A percentile compares a stretch with the other conserved stretches of the same genome.
Conservation (phyloP, 1,140 invertebrate species). For the Drosophila pseudoananassae region DNA sequence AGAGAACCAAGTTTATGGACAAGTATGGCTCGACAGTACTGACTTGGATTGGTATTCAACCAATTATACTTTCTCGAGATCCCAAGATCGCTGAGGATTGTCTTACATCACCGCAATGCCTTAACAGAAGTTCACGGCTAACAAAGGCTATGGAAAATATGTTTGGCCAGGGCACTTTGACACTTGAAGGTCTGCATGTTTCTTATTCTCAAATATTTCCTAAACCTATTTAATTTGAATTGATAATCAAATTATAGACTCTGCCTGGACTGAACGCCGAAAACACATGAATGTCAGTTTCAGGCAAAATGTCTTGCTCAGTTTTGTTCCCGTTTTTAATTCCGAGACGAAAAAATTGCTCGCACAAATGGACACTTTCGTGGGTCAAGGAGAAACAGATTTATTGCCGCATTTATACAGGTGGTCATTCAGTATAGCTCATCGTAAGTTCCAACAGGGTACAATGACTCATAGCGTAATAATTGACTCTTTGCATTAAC, state of each 20-base stretch:
- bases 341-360: slow-evolving; percentile 32
- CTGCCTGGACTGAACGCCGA: slow-evolving; percentile 49
- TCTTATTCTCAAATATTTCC: too few relatives aligned
- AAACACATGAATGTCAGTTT: slow-evolving; percentile 52
- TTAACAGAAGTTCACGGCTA: slow-evolving; percentile 32
- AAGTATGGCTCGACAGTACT: slow-evolving; percentile 46
- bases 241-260: slow-evolving; percentile 22
- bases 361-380: slow-evolving; percentile 15
- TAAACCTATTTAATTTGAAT: not conserved
- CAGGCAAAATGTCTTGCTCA: slow-evolving; percentile 41
- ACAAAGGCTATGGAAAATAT: slow-evolving; percentile 17
- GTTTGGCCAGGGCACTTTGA: slow-evolving; percentile 44
- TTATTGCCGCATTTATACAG: slow-evolving; percentile 37
- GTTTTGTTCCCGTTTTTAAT: slow-evolving; percentile 57
- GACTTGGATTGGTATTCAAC: slow-evolving; percentile 52
- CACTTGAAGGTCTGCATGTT: slow-evolving; percentile 26
- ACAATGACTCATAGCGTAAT: too few relatives aligned
- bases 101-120: slow-evolving; percentile 43
- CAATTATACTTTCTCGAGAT: slow-evolving; percentile 46
- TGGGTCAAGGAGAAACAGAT: slow-evolving; percentile 24
- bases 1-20: slow-evolving; percentile 9
- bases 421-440: slow-evolving; percentile 44
- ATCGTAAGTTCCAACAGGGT: slow-evolving; percentile 30
- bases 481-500: too few relatives aligned
- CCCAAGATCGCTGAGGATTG: slow-evolving; percentile 48